Evolutionary conservation across 2,888 invertebrate species (phyloP).

Genomic region (Agrochola lychnidis): DNA sequence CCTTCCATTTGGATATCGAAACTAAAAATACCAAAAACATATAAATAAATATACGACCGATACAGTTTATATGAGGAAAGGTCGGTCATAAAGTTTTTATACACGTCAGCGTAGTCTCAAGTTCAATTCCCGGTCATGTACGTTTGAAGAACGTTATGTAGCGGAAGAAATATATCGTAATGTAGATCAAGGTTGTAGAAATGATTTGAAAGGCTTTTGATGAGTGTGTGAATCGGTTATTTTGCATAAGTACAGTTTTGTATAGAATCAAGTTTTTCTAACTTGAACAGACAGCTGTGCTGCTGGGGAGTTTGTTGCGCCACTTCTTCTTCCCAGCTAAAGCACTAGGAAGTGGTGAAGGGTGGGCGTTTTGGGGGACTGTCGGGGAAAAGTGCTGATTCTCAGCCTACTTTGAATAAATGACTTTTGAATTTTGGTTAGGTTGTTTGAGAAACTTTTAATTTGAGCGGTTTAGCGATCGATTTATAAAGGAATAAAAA

Average conservation of each 20-base stretch:
- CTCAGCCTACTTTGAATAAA: too few relatives aligned
- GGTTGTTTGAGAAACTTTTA: not conserved
- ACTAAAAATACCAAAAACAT: slow-evolving; percentile 34
- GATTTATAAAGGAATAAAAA: not conserved
- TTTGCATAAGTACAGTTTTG: too few relatives aligned
- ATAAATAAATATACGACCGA: slow-evolving; percentile 44
- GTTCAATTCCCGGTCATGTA: slow-evolving; percentile 40
- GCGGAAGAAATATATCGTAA: slow-evolving; percentile 3
- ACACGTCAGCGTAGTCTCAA: slow-evolving; percentile 32
- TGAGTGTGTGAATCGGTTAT: not conserved
- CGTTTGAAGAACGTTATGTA: slow-evolving; percentile 13
- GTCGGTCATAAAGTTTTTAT: slow-evolving; percentile 49
- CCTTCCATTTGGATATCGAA: slow-evolving; percentile 15
- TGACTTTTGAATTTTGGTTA: too few relatives aligned
- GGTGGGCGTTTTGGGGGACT: too few relatives aligned
- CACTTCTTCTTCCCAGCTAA: too few relatives aligned
- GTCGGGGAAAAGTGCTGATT: too few relatives aligned
- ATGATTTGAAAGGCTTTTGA: not conserved
- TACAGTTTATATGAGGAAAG: slow-evolving; percentile 48
- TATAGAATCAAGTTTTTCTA: too few relatives aligned
- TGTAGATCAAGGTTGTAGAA: slow-evolving; percentile 14
- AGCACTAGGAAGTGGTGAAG: too few relatives aligned
- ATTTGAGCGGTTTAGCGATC: not conserved
- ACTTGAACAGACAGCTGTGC: too few relatives aligned
- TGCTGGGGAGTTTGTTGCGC: too few relatives aligned